phyloP scores from a whole-genome alignment of 2,797 vertebrate genomes.

The Eidolon dupreanum region DNA sequence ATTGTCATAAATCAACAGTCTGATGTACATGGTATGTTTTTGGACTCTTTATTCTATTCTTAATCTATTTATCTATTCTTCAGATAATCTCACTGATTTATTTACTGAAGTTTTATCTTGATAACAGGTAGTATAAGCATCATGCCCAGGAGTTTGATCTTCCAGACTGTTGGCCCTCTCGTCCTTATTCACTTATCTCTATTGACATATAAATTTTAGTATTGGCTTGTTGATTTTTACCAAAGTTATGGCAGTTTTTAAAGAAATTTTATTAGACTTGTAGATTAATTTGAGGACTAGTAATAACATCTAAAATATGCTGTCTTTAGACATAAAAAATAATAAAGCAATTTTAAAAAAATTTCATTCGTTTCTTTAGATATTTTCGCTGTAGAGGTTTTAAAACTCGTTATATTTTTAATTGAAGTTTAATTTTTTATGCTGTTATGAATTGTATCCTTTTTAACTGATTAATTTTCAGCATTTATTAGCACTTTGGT shows the following conservation, averaged over 20 bases:
- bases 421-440: not conserved
- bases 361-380: not conserved
- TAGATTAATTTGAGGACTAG: not conserved
- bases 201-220: not conserved
- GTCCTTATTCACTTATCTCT: not conserved
- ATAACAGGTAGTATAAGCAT: not conserved
- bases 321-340: not conserved
- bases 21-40: not conserved
- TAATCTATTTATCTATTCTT: not conserved
- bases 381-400: not conserved
- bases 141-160: not conserved
- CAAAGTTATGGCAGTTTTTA: not conserved
- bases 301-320: not conserved
- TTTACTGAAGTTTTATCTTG: slow-evolving; percentile 21
- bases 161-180: not conserved
- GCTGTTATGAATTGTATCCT: not conserved
- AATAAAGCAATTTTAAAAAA: not conserved
- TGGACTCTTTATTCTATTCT: not conserved
- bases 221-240: not conserved
- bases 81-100: not conserved
- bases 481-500: not conserved
- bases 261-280: not conserved
- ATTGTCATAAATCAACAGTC: not conserved
- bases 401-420: not conserved
- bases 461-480: not conserved